Conservation (phyloP, 2,113 vertebrate species). For the Mobula hypostoma region DNA sequence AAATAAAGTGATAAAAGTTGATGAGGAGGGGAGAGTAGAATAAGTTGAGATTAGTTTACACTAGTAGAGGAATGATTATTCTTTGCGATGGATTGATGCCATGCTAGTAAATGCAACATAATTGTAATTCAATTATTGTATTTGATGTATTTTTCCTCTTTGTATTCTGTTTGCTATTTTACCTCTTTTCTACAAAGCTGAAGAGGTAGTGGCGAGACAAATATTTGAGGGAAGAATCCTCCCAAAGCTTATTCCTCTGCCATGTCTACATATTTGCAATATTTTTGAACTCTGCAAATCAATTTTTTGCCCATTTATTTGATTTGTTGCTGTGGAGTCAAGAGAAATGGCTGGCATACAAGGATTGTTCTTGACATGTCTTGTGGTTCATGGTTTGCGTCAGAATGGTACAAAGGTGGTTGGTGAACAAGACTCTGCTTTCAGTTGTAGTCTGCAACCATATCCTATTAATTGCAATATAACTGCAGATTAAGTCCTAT, state of each 20-base stretch:
- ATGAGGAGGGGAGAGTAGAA: neutral
- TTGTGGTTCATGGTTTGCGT: neutral
- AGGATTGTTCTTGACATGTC: neutral
- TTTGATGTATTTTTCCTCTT: neutral
- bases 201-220: neutral
- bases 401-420: neutral
- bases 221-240: neutral
- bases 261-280: neutral
- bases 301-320: neutral
- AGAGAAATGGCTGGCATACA: neutral
- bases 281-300: neutral
- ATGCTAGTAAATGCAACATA: neutral
- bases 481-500: neutral
- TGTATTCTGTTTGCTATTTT: neutral
- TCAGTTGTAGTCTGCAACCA: neutral
- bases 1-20: neutral
- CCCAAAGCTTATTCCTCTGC: neutral
- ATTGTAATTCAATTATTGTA: neutral
- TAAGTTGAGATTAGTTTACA: neutral
- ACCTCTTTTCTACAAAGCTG: neutral
- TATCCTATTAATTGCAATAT: slow-evolving; percentile 27
- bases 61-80: neutral
- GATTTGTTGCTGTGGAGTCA: neutral
- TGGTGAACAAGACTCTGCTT: slow-evolving; percentile 2
- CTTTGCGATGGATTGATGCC: neutral